Percentiles rank a stretch among this genome's conserved stretches.
These are phyloP conservation scores for Parazoanthus atlanticus DNA, from an alignment of 92 coral and sea anemone species.

Conservation along the genomic window DNA sequence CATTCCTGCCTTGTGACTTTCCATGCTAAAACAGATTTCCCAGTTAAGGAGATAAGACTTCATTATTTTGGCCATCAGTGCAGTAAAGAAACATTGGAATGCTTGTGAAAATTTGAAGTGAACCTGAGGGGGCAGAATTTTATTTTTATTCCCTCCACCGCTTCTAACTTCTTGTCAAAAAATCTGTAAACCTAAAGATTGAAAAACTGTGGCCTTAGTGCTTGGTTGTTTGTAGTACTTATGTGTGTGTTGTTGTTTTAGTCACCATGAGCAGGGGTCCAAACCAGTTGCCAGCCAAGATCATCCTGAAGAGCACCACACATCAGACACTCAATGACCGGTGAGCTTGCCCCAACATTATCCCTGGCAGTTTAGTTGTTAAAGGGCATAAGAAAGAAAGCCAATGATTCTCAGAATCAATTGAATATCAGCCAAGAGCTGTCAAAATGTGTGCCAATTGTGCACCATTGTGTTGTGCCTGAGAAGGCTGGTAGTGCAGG, in stretches of 20 bases:
- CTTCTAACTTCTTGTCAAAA: background rate
- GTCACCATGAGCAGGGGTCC: constrained; percentile 58
- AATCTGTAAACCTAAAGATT: background rate
- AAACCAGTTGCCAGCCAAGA: constrained; percentile 79
- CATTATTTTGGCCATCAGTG: no score
- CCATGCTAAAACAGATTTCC: no score
- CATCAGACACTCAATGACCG: constrained; percentile 98
- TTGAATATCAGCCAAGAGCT: constrained; percentile 43
- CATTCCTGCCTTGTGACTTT: no score
- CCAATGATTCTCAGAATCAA: constrained; percentile 29
- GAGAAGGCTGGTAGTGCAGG: constrained; percentile 11
- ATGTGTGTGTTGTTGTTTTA: constrained; percentile 30
- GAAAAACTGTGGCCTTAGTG: no score
- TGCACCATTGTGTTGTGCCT: constrained; percentile 39
- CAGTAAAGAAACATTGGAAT: no score
- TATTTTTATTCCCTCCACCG: background rate
- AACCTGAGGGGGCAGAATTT: no score
- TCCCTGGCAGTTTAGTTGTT: constrained; percentile 45
- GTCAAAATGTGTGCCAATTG: constrained; percentile 19
- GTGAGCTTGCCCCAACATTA: constrained; percentile 78
- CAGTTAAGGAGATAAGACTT: no score
- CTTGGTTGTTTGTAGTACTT: background rate
- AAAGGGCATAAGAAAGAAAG: constrained; percentile 41
- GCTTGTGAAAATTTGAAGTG: no score
- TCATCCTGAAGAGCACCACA: constrained; percentile 93